These are phyloP conservation scores for Zootermopsis nevadensis DNA, from an alignment of 2,888 invertebrate genomes.

Conservation along the genomic window DNA sequence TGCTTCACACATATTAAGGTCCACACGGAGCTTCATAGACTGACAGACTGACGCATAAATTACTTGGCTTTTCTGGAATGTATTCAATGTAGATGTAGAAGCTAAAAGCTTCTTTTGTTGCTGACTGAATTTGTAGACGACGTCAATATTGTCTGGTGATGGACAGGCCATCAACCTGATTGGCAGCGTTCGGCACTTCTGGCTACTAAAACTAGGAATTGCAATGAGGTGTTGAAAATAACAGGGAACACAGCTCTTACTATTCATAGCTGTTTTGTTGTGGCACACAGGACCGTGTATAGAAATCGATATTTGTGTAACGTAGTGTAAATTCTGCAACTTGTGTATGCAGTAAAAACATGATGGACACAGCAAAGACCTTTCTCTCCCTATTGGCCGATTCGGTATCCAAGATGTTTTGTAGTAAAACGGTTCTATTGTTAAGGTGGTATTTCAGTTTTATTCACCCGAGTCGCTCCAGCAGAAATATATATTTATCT, in stretches of 20 bases:
- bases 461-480: background rate
- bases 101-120: conserved; percentile 13
- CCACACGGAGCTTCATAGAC: background rate
- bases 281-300: conserved; percentile 10
- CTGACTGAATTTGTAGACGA: conserved; percentile 12
- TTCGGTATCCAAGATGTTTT: background rate
- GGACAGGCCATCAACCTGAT: conserved; percentile 4
- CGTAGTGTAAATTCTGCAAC: conserved; percentile 41
- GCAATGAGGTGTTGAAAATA: background rate
- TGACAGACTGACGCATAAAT: background rate
- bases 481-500: conserved; percentile 10
- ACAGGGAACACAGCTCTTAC: background rate
- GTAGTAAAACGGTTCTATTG: conserved; percentile 22
- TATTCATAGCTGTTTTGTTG: conserved; percentile 15
- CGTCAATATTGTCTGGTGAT: conserved; percentile 36
- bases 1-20: too few species aligned
- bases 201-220: background rate
- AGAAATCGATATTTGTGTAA: conserved; percentile 40
- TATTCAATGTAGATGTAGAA: conserved; percentile 9
- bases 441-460: background rate
- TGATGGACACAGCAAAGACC: conserved; percentile 34
- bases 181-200: background rate
- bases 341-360: conserved; percentile 40
- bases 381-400: conserved; percentile 17
- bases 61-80: background rate